These are phyloP conservation scores for Anabas testudineus DNA, from an alignment of 2,797 vertebrate species.

Conservation along the genomic window DNA sequence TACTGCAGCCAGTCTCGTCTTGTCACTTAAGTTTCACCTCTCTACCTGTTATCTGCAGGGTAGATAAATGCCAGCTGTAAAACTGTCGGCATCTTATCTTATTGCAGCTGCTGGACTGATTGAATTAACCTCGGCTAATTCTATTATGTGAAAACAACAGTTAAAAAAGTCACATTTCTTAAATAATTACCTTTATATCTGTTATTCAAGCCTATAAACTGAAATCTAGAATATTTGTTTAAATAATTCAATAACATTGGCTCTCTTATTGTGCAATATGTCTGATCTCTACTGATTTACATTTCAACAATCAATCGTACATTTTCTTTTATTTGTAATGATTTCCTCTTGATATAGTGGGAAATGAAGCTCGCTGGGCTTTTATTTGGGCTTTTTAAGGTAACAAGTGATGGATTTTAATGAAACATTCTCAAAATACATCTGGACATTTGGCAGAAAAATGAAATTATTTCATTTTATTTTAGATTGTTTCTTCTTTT, in stretches of 20 bases:
- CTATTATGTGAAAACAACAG: background rate
- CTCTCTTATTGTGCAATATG: too few relatives aligned
- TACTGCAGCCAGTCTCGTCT: background rate
- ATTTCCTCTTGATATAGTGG: background rate
- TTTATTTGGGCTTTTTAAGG: background rate
- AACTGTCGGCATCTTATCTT: conserved; percentile 21
- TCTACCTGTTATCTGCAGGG: background rate
- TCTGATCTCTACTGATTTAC: background rate
- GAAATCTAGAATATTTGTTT: background rate
- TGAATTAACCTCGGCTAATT: conserved; percentile 27
- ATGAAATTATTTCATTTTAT: conserved; percentile 15
- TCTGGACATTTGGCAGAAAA: conserved; percentile 22
- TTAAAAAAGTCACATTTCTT: background rate
- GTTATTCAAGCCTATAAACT: background rate
- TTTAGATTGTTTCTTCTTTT: conserved; percentile 12
- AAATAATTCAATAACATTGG: too few relatives aligned
- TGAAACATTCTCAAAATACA: conserved; percentile 22
- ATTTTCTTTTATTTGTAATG: too few relatives aligned
- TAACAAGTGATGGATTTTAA: conserved; percentile 20
- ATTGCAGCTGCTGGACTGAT: conserved; percentile 22
- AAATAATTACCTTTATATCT: background rate
- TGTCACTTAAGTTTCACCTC: conserved; percentile 8
- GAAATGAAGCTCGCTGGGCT: background rate
- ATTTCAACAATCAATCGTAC: too few relatives aligned
- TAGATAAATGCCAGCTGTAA: conserved; percentile 17